A percentile compares a stretch with the other conserved stretches of the same genome.
Conservation (phyloP, 53 echinoderm and acorn worm genomes). For the Astropecten irregularis region DNA sequence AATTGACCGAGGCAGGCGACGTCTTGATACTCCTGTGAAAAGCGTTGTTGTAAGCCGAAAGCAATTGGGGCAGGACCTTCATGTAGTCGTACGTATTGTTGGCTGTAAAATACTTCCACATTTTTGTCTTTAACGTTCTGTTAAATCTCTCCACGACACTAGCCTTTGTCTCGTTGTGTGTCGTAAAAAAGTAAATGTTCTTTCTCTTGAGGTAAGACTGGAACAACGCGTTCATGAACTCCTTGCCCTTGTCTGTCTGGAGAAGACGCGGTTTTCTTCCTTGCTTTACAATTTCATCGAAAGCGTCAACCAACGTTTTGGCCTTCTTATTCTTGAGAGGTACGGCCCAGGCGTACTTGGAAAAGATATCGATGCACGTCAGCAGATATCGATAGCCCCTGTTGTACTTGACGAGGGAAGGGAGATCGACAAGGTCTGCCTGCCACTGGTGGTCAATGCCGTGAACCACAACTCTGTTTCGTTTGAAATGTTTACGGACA, state of each 20-base stretch:
- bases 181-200: constrained; percentile 64
- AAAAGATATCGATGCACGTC: too few relatives aligned
- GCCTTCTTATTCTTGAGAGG: too few relatives aligned
- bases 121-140: constrained; percentile 54
- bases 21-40: too few relatives aligned
- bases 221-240: constrained; percentile 70
- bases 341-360: too few relatives aligned
- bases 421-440: constrained; percentile 5
- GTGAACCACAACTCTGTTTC: constrained; percentile 17
- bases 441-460: constrained; percentile 43
- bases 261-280: constrained; percentile 9
- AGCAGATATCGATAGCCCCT: neutral
- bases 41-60: too few relatives aligned
- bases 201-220: too few relatives aligned
- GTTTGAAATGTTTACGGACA: too few relatives aligned
- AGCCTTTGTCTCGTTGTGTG: constrained; percentile 72
- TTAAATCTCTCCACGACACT: constrained; percentile 69
- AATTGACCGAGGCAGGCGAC: too few relatives aligned
- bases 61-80: too few relatives aligned
- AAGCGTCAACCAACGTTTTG: too few relatives aligned
- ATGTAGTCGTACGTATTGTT: constrained; percentile 10
- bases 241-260: constrained; percentile 58
- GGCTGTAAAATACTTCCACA: constrained; percentile 51
- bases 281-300: too few relatives aligned
- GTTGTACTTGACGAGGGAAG: neutral